A percentile compares a stretch with the other conserved stretches of the same genome.
These are phyloP conservation scores for Chionoecetes opilio DNA, from an alignment of 1,140 invertebrate species.

Conservation along the genomic window DNA sequence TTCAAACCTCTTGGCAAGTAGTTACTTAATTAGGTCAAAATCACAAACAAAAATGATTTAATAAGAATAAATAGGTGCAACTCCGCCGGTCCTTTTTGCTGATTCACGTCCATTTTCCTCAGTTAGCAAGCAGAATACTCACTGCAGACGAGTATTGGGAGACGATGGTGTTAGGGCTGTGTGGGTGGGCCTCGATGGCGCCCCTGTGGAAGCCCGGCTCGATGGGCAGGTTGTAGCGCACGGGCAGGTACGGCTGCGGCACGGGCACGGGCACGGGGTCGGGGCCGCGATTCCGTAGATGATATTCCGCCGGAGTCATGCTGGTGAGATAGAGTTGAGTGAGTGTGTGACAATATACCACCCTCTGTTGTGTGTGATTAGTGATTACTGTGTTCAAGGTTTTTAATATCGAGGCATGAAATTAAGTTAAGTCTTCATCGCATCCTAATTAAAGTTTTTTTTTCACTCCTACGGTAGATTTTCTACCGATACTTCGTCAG, in stretches of 20 bases:
- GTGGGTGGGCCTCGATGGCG: slow-evolving; percentile 52
- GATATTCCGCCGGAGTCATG: slow-evolving; percentile 21
- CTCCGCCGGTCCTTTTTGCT: background rate
- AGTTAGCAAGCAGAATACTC: background rate
- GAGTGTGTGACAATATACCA: no score
- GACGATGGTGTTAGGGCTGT: background rate
- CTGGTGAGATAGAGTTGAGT: background rate
- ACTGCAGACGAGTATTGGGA: background rate
- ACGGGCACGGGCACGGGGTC: slow-evolving; percentile 25
- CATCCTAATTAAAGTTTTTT: no score
- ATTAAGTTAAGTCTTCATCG: no score
- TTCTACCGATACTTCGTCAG: no score
- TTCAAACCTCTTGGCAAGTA: no score
- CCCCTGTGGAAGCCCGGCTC: slow-evolving; percentile 40
- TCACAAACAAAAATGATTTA: no score
- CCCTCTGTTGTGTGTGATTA: no score
- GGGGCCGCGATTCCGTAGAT: slow-evolving; percentile 57
- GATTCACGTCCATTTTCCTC: background rate
- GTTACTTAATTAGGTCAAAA: no score
- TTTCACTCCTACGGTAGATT: no score
- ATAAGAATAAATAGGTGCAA: no score
- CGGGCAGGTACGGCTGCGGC: background rate
- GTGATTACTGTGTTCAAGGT: no score
- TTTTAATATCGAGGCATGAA: no score
- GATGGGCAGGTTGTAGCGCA: background rate